Evolutionary conservation across 1,140 invertebrate species (phyloP), one percentile per base, ranked within the genome.

Genomic region (Caerostris extrusa): DNA sequence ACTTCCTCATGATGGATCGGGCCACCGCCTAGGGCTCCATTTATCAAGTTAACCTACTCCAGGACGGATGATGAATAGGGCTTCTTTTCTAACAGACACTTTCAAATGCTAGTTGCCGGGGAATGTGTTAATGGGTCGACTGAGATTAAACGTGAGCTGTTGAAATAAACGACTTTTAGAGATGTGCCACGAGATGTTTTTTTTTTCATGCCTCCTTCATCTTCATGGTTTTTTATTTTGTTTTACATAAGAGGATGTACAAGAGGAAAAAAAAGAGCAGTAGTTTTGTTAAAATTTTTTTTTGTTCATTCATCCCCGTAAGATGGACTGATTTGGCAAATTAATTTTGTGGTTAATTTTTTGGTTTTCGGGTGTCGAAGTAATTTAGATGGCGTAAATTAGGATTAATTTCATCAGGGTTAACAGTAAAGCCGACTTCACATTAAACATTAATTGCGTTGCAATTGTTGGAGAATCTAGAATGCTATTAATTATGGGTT

Each of bases 31-130:
- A 8, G 19, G 19, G 69, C 7, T 34, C 50, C 69, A 71, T 71
- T 71, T 71, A 71, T 71, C 69, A 71, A 19, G 69, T 19, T 71
- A 71, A 71, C 69, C 69, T 71, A 71, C 69, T 71, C 69, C 7
- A 71, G 19, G 69, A 19, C 19, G 19, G 69, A 71, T 71, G 69
- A 71, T 71, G 19, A 71, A 71, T 71, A 71, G 69, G 3, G 69
- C 69, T 71, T 50, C 19, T 71, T 71, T 50, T 19, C 69, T 71
- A 19, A 71, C 34, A 34, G 69, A 71, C 69, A 19, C 34, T 71
- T 71, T 71, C 69, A 71, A 34, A 71, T 71, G 69, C 69, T 34
- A 34, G 7, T 7, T 5, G 12, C 12, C 19, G 10, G 19, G 7
- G 7, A 19, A 10, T 71, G 19, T 50, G n/a, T 50, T 71, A 71